Conservation (phyloP, 2,888 invertebrate genomes). For the Dynastes maya region DNA sequence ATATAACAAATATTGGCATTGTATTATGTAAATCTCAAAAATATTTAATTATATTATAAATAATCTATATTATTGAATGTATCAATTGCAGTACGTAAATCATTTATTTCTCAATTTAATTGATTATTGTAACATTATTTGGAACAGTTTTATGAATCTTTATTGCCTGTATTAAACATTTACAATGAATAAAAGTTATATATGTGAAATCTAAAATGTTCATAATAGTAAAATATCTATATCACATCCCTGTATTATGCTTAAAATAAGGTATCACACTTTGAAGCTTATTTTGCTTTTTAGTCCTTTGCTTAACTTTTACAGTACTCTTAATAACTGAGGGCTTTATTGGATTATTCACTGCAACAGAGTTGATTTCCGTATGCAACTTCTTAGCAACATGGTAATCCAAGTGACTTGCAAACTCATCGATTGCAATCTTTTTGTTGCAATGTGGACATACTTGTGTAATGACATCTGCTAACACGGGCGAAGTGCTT, state of each 20-base stretch:
- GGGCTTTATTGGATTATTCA: background rate
- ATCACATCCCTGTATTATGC: slow-evolving; percentile 25
- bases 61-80: slow-evolving; percentile 13
- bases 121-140: slow-evolving; percentile 16
- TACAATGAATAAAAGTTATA: slow-evolving; percentile 35
- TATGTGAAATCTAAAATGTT: slow-evolving; percentile 14
- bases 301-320: slow-evolving; percentile 13
- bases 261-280: slow-evolving; percentile 50
- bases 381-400: slow-evolving; percentile 84
- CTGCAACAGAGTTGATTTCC: slow-evolving; percentile 72
- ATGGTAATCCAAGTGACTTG: slow-evolving; percentile 87
- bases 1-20: background rate
- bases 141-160: slow-evolving; percentile 20
- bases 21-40: background rate
- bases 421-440: slow-evolving; percentile 74
- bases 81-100: slow-evolving; percentile 20
- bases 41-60: background rate
- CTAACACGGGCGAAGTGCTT: slow-evolving; percentile 58
- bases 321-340: slow-evolving; percentile 24
- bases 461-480: slow-evolving; percentile 54
- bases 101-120: slow-evolving; percentile 5
- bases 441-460: slow-evolving; percentile 80
- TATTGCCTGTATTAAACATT: slow-evolving; percentile 42
- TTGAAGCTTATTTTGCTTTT: slow-evolving; percentile 46
- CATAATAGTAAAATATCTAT: slow-evolving; percentile 27